These are phyloP conservation scores for Ennomos erosarius DNA, from an alignment of 2,888 invertebrate species.

Conservation along the genomic window DNA sequence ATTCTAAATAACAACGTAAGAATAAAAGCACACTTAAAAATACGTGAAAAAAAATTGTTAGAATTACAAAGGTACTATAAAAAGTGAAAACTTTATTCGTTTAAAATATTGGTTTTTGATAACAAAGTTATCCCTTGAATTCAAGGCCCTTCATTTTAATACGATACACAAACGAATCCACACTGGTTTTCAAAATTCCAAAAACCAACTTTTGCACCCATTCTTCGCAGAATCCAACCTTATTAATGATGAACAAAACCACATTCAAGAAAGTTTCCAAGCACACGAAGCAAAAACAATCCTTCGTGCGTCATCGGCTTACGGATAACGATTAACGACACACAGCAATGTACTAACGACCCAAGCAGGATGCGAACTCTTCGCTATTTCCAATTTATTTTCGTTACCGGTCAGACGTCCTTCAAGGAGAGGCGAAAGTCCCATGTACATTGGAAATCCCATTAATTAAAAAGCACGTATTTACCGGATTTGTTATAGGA, in stretches of 20 bases:
- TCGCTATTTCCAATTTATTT: slow-evolving; percentile 37
- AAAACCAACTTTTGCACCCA: background rate
- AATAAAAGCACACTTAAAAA: too few relatives aligned
- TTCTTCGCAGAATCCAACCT: background rate
- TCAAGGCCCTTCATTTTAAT: too few relatives aligned
- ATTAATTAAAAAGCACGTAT: slow-evolving; percentile 30
- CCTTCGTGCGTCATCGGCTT: slow-evolving; percentile 19
- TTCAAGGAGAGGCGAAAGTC: slow-evolving; percentile 38
- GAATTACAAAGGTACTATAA: too few relatives aligned
- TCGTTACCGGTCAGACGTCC: slow-evolving; percentile 31
- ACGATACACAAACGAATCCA: too few relatives aligned
- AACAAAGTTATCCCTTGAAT: too few relatives aligned
- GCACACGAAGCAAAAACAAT: slow-evolving; percentile 11
- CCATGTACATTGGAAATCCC: slow-evolving; percentile 35
- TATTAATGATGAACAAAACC: background rate
- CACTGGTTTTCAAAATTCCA: too few relatives aligned
- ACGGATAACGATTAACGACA: slow-evolving; percentile 31
- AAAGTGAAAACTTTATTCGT: too few relatives aligned
- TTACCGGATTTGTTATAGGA: slow-evolving; percentile 31
- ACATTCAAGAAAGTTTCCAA: slow-evolving; percentile 10
- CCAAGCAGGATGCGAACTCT: slow-evolving; percentile 40
- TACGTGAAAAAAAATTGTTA: too few relatives aligned
- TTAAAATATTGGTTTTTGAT: too few relatives aligned
- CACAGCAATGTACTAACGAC: slow-evolving; percentile 35
- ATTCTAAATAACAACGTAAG: too few relatives aligned